phyloP scores from a whole-genome alignment of 2,113 vertebrate genomes.

The Nycticryphes semicollaris region DNA sequence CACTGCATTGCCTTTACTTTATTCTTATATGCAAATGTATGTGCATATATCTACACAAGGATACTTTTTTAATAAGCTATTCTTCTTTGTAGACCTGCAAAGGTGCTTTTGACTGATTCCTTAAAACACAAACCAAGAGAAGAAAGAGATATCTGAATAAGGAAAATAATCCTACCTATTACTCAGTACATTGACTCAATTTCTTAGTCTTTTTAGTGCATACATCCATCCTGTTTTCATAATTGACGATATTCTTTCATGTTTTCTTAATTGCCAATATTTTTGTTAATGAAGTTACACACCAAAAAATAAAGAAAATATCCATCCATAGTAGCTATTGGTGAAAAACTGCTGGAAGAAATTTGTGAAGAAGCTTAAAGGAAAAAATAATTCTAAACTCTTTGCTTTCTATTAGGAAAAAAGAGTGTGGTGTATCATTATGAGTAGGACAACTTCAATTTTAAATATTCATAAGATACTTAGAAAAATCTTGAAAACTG shows the following conservation, averaged over 20 bases:
- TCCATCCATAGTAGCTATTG: neutral
- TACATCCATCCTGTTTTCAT: neutral
- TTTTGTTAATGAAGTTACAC: neutral
- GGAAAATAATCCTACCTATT: neutral
- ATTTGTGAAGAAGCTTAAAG: neutral
- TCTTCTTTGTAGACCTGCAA: neutral
- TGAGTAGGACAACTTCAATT: neutral
- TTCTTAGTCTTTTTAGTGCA: neutral
- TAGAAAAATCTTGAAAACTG: neutral
- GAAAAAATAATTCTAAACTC: neutral
- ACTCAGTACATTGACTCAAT: neutral
- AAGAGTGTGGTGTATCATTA: neutral
- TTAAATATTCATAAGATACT: neutral
- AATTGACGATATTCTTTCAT: neutral
- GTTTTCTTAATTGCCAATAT: neutral
- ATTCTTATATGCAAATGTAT: neutral
- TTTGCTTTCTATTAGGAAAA: neutral
- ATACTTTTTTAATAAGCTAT: neutral
- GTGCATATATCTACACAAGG: neutral
- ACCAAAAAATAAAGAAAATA: neutral
- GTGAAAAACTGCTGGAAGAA: neutral
- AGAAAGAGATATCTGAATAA: neutral
- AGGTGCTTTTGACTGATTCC: neutral
- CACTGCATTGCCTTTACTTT: neutral
- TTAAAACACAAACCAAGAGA: neutral